Evolutionary conservation across 2,797 vertebrate genomes (phyloP).

Genomic region (Macropodus opercularis): DNA sequence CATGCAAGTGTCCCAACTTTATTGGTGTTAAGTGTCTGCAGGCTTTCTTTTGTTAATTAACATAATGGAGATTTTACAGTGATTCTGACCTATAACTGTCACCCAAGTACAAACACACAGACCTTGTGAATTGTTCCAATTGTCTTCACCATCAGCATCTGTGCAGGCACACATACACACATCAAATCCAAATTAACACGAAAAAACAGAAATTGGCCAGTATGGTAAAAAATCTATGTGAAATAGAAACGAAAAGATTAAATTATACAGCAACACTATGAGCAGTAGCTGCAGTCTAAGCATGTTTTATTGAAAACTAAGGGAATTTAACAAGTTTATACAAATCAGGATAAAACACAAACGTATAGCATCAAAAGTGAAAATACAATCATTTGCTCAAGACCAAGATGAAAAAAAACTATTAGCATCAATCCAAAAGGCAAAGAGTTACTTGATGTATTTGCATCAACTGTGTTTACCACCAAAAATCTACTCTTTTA

Average conservation of each 20-base stretch:
- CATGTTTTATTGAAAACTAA: conserved; percentile 60
- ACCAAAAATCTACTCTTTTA: no score
- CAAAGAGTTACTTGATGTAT: no score
- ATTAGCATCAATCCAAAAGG: conserved; percentile 7
- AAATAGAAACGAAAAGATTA: conserved; percentile 19
- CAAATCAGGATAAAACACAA: conserved; percentile 37
- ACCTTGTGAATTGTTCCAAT: conserved; percentile 88
- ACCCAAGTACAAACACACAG: conserved; percentile 69
- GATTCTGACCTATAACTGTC: conserved; percentile 21
- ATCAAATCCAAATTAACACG: conserved; percentile 72
- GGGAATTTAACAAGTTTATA: conserved; percentile 39
- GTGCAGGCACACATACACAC: conserved; percentile 82
- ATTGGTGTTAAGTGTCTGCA: conserved; percentile 38
- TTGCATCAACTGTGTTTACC: no score
- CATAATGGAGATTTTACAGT: conserved; percentile 79
- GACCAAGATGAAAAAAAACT: conserved; percentile 19
- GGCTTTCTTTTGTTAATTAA: conserved; percentile 42
- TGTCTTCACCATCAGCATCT: conserved; percentile 87
- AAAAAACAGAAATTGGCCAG: conserved; percentile 37
- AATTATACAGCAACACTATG: conserved; percentile 20
- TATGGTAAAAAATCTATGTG: conserved; percentile 10
- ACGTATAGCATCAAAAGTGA: conserved; percentile 28
- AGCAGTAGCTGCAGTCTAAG: conserved; percentile 23
- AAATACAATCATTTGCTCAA: conserved; percentile 14
- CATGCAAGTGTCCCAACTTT: conserved; percentile 71